These are phyloP conservation scores for Cuculus canorus DNA, from an alignment of 2,797 vertebrate species.

Conservation along the genomic window DNA sequence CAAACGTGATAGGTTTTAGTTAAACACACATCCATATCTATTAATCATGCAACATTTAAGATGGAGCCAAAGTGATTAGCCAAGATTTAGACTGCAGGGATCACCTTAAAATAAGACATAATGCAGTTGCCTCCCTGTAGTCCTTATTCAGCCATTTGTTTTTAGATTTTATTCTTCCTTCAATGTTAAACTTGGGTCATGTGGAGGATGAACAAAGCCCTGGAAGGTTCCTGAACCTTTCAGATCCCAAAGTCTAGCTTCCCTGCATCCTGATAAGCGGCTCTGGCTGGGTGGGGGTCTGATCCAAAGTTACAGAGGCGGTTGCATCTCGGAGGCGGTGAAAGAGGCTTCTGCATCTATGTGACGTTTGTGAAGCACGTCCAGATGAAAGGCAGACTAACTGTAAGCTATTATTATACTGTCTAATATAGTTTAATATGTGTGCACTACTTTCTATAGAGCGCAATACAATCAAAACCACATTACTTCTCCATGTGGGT, in stretches of 20 bases:
- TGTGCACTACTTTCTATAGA: slow-evolving; percentile 48
- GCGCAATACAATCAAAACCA: slow-evolving; percentile 67
- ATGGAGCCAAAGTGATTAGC: slow-evolving; percentile 53
- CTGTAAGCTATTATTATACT: slow-evolving; percentile 59
- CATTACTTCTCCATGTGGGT: slow-evolving; percentile 61
- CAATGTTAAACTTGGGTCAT: background rate
- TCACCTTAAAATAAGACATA: slow-evolving; percentile 27
- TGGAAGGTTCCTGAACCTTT: background rate
- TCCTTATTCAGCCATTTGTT: background rate
- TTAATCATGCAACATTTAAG: slow-evolving; percentile 34
- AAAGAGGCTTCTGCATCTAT: background rate
- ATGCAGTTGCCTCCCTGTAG: background rate
- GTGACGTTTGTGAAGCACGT: slow-evolving; percentile 26
- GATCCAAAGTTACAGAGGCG: background rate
- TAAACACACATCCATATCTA: slow-evolving; percentile 48
- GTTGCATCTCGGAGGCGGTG: background rate
- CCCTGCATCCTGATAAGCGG: background rate
- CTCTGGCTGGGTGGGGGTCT: background rate
- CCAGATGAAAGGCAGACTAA: slow-evolving; percentile 65
- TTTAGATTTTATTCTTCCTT: background rate
- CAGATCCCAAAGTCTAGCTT: background rate
- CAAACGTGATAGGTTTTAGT: slow-evolving; percentile 57
- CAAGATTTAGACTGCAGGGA: slow-evolving; percentile 40
- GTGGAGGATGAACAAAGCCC: fast-evolving
- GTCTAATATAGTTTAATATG: slow-evolving; percentile 59